These are phyloP conservation scores for Ips nitidus DNA, from an alignment of 1,140 invertebrate genomes.

Conservation along the genomic window DNA sequence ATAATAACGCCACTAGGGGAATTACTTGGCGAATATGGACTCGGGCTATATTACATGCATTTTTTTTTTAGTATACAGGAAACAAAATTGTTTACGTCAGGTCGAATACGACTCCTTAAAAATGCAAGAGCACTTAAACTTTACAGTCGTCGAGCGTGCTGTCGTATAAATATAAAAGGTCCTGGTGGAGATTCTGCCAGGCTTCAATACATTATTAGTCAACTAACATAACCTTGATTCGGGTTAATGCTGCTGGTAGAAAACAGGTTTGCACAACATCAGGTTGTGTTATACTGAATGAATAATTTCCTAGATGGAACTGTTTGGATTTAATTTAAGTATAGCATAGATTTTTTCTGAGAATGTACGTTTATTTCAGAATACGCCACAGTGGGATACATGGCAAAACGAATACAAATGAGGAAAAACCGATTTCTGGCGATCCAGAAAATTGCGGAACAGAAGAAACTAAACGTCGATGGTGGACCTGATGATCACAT, in stretches of 20 bases:
- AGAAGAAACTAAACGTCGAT: constrained; percentile 79
- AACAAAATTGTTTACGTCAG: too few species aligned
- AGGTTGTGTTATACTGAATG: constrained; percentile 1
- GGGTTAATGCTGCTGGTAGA: neutral
- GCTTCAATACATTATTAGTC: too few species aligned
- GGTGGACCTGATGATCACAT: constrained; percentile 70
- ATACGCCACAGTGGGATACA: constrained; percentile 92
- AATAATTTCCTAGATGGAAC: neutral
- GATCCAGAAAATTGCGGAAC: constrained; percentile 86
- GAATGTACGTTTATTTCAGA: constrained; percentile 59
- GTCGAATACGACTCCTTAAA: constrained; percentile 15
- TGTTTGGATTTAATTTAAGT: neutral
- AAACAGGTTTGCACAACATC: too few species aligned
- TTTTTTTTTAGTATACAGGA: too few species aligned
- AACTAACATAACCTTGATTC: neutral
- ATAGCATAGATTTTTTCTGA: neutral
- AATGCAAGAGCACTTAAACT: constrained; percentile 32
- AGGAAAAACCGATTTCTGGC: constrained; percentile 85
- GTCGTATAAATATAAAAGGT: constrained; percentile 14
- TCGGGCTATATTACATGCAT: too few species aligned
- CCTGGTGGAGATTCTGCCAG: too few species aligned
- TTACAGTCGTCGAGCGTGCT: constrained; percentile 22
- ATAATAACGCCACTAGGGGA: too few species aligned
- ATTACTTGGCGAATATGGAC: too few species aligned
- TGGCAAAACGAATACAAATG: constrained; percentile 95